A percentile compares a stretch with the other conserved stretches of the same genome.
phyloP scores from a whole-genome alignment of 2,113 vertebrate genomes.

The Xiphophorus maculatus region DNA sequence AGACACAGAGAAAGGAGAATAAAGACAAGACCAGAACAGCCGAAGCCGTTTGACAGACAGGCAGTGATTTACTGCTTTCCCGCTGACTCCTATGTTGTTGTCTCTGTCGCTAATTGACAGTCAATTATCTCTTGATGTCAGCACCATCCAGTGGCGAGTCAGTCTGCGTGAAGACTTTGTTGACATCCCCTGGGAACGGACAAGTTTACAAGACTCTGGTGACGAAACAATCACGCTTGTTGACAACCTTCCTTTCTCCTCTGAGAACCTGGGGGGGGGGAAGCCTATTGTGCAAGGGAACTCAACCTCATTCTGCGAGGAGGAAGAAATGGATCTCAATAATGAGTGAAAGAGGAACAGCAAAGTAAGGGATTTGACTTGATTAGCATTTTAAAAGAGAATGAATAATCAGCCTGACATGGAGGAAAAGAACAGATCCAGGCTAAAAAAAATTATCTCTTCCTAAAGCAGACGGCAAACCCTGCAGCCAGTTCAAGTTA shows the following conservation, averaged over 20 bases:
- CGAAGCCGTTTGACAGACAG: conserved; percentile 55
- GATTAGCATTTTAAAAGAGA: conserved; percentile 36
- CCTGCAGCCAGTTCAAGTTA: too few relatives aligned
- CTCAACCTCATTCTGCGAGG: neutral
- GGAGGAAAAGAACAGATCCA: too few relatives aligned
- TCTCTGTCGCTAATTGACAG: conserved; percentile 68
- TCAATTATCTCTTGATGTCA: conserved; percentile 70
- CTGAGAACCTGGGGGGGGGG: neutral
- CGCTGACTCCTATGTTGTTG: conserved; percentile 56
- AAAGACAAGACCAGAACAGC: conserved; percentile 38
- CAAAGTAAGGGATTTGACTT: conserved; percentile 21
- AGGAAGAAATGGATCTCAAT: conserved; percentile 13
- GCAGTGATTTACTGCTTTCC: conserved; percentile 68
- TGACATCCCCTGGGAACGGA: conserved; percentile 43
- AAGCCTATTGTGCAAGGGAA: conserved; percentile 2
- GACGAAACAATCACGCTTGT: conserved; percentile 60
- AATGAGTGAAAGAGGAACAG: conserved; percentile 26
- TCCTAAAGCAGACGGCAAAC: too few relatives aligned
- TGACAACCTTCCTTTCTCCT: conserved; percentile 20
- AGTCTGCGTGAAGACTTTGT: conserved; percentile 52
- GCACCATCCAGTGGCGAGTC: conserved; percentile 39
- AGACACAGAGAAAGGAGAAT: conserved; percentile 22
- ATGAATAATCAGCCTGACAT: conserved; percentile 5
- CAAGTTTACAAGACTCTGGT: conserved; percentile 44
- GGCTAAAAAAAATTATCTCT: too few relatives aligned